phyloP scores from a whole-genome alignment of 2,797 vertebrate species.

The Anomalospiza imberbis region DNA sequence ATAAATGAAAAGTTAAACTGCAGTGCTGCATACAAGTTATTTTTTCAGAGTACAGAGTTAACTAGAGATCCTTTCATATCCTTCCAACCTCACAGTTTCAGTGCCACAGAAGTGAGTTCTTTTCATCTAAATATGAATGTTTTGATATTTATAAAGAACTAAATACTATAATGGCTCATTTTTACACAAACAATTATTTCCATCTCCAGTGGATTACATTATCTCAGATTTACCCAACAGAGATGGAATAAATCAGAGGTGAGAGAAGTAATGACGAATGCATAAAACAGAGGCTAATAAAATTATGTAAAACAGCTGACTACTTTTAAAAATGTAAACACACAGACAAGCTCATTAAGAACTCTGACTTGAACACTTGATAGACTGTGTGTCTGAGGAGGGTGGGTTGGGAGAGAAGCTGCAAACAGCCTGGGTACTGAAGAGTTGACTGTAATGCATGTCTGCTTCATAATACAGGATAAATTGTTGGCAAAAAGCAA shows the following conservation, averaged over 20 bases:
- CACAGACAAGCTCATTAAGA: neutral
- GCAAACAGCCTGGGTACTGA: neutral
- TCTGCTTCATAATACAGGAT: neutral
- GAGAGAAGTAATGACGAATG: neutral
- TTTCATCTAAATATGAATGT: neutral
- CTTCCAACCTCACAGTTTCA: neutral
- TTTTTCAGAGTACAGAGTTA: neutral
- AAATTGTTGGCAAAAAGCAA: neutral
- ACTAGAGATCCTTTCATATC: neutral
- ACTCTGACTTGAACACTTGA: neutral
- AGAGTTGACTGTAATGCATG: fast-evolving
- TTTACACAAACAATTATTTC: neutral
- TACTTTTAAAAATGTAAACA: neutral
- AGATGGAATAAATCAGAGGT: neutral
- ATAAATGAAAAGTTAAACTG: neutral
- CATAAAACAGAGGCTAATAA: neutral
- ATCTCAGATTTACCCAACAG: neutral
- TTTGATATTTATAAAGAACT: neutral
- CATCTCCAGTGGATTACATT: neutral
- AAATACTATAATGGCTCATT: neutral
- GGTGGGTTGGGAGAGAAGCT: neutral
- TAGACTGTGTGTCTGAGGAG: neutral
- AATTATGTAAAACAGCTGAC: neutral
- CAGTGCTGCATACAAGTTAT: neutral
- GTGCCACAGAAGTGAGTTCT: neutral